Conservation (phyloP, 1,140 invertebrate genomes). For the Forficula auricularia region DNA sequence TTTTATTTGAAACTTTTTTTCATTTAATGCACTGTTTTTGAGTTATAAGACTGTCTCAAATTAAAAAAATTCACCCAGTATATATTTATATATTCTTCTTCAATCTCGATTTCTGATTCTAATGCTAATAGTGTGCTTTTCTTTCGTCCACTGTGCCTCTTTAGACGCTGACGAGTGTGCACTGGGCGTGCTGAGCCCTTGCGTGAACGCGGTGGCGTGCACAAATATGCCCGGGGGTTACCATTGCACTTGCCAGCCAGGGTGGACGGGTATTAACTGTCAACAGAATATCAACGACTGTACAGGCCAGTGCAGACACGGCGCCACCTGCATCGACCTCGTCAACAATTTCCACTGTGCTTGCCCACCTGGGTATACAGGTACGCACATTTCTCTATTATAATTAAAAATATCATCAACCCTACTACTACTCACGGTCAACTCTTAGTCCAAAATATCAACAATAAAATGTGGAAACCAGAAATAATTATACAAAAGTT, state of each 20-base stretch:
- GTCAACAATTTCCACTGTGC: constrained; percentile 69
- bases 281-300: constrained; percentile 79
- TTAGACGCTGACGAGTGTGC: constrained; percentile 33
- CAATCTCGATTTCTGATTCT: too few relatives aligned
- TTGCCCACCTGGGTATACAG: constrained; percentile 62
- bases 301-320: constrained; percentile 68
- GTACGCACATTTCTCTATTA: constrained; percentile 30
- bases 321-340: constrained; percentile 67
- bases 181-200: constrained; percentile 30
- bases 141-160: constrained; percentile 25
- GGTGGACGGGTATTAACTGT: constrained; percentile 77
- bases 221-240: constrained; percentile 68
- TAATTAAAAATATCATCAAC: too few relatives aligned
- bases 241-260: constrained; percentile 56
- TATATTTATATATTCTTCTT: too few relatives aligned
- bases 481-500: too few relatives aligned
- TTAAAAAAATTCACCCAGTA: too few relatives aligned
- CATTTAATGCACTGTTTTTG: too few relatives aligned
- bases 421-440: too few relatives aligned
- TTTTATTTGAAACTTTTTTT: too few relatives aligned
- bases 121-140: too few relatives aligned
- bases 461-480: too few relatives aligned
- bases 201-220: constrained; percentile 65
- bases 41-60: too few relatives aligned
- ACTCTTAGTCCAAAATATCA: too few relatives aligned